Evolutionary conservation across 2,888 invertebrate species (phyloP).

Genomic region (Chrysolina haemoptera): DNA sequence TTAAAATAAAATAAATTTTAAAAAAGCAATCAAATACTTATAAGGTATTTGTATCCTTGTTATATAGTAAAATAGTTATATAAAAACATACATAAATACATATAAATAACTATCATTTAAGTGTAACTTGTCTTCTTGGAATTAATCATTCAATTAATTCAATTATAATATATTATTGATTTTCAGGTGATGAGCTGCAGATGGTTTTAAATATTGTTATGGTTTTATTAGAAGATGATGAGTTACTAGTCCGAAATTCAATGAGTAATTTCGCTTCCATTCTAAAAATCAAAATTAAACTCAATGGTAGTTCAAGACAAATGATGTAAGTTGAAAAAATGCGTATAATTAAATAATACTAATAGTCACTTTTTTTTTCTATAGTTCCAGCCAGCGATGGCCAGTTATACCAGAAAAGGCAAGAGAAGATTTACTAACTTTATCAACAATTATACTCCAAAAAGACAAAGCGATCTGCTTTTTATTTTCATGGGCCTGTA

Average conservation of each 20-base stretch:
- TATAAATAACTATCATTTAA: no score
- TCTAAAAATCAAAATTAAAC: conserved; percentile 48
- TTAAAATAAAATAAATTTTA: no score
- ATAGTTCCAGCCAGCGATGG: conserved; percentile 54
- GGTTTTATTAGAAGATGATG: conserved; percentile 73
- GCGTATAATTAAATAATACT: neutral
- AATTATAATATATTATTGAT: no score
- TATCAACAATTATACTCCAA: conserved; percentile 54
- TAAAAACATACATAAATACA: no score
- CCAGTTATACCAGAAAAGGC: conserved; percentile 62
- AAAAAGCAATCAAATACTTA: no score
- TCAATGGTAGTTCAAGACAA: conserved; percentile 46
- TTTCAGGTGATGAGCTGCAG: conserved; percentile 53
- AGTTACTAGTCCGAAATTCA: conserved; percentile 66
- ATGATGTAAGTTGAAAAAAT: conserved; percentile 47
- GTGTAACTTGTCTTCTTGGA: no score
- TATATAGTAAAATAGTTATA: no score
- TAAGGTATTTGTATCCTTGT: no score
- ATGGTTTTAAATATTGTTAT: conserved; percentile 68
- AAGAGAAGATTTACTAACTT: conserved; percentile 60
- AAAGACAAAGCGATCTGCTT: conserved; percentile 57
- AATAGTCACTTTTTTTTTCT: conserved; percentile 21
- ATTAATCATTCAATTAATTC: no score
- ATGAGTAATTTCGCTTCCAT: conserved; percentile 58
- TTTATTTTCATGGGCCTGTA: conserved; percentile 61